phyloP scores from a whole-genome alignment of 1,140 invertebrate species.

The Macrocentrus cingulum region DNA sequence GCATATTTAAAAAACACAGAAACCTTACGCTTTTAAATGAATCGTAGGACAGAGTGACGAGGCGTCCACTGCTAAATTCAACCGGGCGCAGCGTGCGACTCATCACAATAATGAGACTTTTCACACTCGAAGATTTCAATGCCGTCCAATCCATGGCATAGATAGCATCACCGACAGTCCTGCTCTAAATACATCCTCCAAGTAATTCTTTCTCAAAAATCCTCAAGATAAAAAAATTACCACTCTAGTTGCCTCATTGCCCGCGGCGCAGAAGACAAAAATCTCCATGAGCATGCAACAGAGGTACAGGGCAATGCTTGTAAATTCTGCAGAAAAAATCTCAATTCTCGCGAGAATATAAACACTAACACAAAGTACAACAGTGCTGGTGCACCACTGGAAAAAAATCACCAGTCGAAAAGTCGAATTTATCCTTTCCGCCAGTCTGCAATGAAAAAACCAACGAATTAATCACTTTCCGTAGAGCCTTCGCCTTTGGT shows the following conservation, averaged over 20 bases:
- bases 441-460: slow-evolving; percentile 22
- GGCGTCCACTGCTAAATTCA: slow-evolving; percentile 14
- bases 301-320: slow-evolving; percentile 19
- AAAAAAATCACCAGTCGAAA: slow-evolving; percentile 20
- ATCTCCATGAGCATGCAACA: slow-evolving; percentile 22
- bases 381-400: slow-evolving; percentile 16
- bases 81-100: slow-evolving; percentile 10
- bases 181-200: slow-evolving; percentile 3
- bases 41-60: slow-evolving; percentile 17
- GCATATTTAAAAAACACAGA: background rate
- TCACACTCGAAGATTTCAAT: slow-evolving; percentile 12
- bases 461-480: too few species aligned
- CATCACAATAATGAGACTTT: slow-evolving; percentile 23
- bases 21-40: slow-evolving; percentile 24
- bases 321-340: slow-evolving; percentile 18
- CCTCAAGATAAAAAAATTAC: slow-evolving; percentile 11
- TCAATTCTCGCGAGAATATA: slow-evolving; percentile 15
- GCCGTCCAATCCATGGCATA: slow-evolving; percentile 21
- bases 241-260: slow-evolving; percentile 19
- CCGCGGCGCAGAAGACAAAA: slow-evolving; percentile 23
- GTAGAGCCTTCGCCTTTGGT: too few species aligned
- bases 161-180: slow-evolving; percentile 14
- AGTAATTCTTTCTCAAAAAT: background rate
- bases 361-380: slow-evolving; percentile 21
- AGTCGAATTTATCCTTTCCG: slow-evolving; percentile 20